phyloP scores from a whole-genome alignment of 2,888 invertebrate species.

The Lamellibrachia satsuma region DNA sequence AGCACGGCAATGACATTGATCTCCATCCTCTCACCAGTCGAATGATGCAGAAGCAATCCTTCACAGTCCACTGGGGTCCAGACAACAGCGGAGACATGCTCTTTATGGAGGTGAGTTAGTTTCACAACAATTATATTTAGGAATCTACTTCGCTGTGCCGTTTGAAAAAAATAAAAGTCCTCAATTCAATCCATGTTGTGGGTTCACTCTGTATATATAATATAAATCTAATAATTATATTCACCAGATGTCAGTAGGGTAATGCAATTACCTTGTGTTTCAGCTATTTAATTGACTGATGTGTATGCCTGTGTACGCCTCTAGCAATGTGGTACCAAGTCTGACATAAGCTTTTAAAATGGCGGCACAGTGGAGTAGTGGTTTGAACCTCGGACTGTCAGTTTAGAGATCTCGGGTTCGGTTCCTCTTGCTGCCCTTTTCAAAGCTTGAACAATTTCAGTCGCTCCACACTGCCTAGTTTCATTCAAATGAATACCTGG shows the following conservation, averaged over 20 bases:
- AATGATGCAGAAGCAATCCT: slow-evolving; percentile 93
- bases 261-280: background rate
- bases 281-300: background rate
- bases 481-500: too few species aligned
- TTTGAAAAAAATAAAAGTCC: background rate
- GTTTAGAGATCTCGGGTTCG: too few species aligned
- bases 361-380: too few species aligned
- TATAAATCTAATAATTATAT: background rate
- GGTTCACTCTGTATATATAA: background rate
- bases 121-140: too few species aligned
- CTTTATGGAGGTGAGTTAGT: slow-evolving; percentile 69
- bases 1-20: slow-evolving; percentile 98
- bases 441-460: too few species aligned
- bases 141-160: background rate
- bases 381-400: too few species aligned
- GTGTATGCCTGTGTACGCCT: background rate
- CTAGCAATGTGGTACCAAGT: background rate
- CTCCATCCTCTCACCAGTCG: slow-evolving; percentile 94
- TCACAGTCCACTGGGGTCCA: slow-evolving; percentile 96
- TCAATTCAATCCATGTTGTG: background rate
- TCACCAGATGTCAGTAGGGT: background rate
- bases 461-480: too few species aligned
- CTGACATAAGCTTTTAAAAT: background rate
- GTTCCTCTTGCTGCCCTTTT: too few species aligned
- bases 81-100: slow-evolving; percentile 83